Evolutionary conservation across 1,140 invertebrate genomes (phyloP).

Genomic region (Bradynema listronoti): DNA sequence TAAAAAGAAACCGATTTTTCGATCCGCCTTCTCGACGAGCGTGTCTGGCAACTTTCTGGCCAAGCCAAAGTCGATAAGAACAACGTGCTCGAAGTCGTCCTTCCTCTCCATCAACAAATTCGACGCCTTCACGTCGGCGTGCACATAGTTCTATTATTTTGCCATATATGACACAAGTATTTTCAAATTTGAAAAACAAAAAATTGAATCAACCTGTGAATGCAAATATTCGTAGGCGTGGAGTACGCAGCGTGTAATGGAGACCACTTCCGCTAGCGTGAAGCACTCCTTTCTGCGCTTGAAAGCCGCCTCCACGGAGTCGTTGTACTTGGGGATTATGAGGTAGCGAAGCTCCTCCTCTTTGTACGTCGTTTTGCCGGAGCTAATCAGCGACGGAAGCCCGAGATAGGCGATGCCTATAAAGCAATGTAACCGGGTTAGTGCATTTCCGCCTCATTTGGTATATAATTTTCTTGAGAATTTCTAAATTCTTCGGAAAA

Average conservation of each 20-base stretch:
- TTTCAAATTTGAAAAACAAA: background rate
- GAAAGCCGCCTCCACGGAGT: slow-evolving; percentile 32
- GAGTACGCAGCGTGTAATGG: slow-evolving; percentile 19
- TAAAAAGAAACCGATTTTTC: slow-evolving; percentile 30
- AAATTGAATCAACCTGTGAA: slow-evolving; percentile 31
- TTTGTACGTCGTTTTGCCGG: slow-evolving; percentile 33
- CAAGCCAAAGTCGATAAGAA: slow-evolving; percentile 40
- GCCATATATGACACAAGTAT: background rate
- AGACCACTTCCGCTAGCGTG: slow-evolving; percentile 11
- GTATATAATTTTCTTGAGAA: too few species aligned
- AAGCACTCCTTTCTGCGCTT: slow-evolving; percentile 13
- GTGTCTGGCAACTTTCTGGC: slow-evolving; percentile 25
- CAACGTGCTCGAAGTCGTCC: slow-evolving; percentile 21
- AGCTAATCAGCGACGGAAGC: slow-evolving; percentile 32
- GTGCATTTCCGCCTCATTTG: too few species aligned
- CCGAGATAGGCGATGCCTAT: too few species aligned
- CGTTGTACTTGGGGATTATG: slow-evolving; percentile 34
- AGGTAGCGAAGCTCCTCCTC: slow-evolving; percentile 34
- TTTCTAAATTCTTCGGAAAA: too few species aligned
- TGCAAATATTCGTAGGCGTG: slow-evolving; percentile 37
- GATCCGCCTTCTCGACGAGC: slow-evolving; percentile 35
- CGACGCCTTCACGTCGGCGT: slow-evolving; percentile 39
- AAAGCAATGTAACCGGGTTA: too few species aligned
- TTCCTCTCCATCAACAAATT: slow-evolving; percentile 37
- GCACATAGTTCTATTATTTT: slow-evolving; percentile 37